phyloP scores from a whole-genome alignment of 2,113 vertebrate genomes.

The Emydocephalus ijimae region DNA sequence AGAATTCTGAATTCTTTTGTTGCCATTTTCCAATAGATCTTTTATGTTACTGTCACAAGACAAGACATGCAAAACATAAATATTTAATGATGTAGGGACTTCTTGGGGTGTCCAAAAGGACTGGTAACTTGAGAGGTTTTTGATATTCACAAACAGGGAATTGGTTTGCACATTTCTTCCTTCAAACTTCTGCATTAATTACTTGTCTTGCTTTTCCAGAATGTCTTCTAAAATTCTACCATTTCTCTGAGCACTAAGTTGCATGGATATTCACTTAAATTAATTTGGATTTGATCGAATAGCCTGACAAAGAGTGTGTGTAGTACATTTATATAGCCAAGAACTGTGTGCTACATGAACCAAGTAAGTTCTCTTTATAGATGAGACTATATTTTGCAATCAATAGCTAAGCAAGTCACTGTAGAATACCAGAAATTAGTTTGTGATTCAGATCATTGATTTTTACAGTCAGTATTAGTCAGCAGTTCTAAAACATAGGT shows the following conservation, averaged over 20 bases:
- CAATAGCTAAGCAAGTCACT: neutral
- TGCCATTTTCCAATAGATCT: neutral
- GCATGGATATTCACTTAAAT: neutral
- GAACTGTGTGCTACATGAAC: neutral
- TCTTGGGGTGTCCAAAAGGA: neutral
- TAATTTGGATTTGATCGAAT: neutral
- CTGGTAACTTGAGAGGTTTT: neutral
- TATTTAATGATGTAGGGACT: neutral
- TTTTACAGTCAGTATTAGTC: neutral
- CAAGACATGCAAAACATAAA: neutral
- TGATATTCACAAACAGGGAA: neutral
- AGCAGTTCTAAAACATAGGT: neutral
- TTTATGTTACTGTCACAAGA: neutral
- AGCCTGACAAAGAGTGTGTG: neutral
- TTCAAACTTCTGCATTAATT: neutral
- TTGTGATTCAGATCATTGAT: neutral
- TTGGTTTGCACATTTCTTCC: neutral
- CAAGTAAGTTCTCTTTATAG: neutral
- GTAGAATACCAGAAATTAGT: neutral
- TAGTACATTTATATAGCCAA: neutral
- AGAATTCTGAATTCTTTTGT: neutral
- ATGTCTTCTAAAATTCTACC: neutral
- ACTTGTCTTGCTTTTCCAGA: neutral
- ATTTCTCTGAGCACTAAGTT: neutral
- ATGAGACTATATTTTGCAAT: neutral